phyloP scores from a whole-genome alignment of 2,113 vertebrate genomes.

The Copsychus sechellarum region DNA sequence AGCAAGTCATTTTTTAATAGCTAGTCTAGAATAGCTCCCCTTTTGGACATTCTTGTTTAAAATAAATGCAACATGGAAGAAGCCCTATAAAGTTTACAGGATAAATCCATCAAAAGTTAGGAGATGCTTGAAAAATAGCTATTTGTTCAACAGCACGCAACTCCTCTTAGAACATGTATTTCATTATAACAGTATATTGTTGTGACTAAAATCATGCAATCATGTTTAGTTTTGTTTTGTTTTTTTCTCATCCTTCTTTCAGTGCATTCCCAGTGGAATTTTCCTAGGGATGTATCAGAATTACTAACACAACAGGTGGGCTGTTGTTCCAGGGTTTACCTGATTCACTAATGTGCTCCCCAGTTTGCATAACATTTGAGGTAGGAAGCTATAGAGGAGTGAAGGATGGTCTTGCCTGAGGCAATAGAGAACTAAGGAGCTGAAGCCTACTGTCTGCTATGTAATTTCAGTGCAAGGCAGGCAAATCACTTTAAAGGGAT shows the following conservation, averaged over 20 bases:
- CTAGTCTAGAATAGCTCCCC: background rate
- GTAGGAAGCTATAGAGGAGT: background rate
- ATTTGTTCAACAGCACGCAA: background rate
- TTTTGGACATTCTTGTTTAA: background rate
- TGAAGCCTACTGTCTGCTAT: background rate
- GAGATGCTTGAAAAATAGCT: background rate
- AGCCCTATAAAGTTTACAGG: background rate
- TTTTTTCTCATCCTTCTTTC: background rate
- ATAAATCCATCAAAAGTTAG: background rate
- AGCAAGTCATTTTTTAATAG: background rate
- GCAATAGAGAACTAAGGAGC: background rate
- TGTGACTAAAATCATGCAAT: background rate
- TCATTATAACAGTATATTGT: background rate
- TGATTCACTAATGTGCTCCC: background rate
- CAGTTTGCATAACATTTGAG: background rate
- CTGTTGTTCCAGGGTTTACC: background rate
- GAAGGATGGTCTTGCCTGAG: background rate
- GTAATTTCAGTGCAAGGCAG: background rate
- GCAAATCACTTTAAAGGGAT: conserved; percentile 13
- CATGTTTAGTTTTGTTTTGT: background rate
- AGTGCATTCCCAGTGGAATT: background rate
- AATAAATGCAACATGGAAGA: background rate
- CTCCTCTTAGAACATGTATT: background rate
- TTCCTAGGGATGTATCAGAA: background rate
- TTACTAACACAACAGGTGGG: background rate